Conservation (phyloP, 2,888 invertebrate species). For the Lasioglossum lativentre region DNA sequence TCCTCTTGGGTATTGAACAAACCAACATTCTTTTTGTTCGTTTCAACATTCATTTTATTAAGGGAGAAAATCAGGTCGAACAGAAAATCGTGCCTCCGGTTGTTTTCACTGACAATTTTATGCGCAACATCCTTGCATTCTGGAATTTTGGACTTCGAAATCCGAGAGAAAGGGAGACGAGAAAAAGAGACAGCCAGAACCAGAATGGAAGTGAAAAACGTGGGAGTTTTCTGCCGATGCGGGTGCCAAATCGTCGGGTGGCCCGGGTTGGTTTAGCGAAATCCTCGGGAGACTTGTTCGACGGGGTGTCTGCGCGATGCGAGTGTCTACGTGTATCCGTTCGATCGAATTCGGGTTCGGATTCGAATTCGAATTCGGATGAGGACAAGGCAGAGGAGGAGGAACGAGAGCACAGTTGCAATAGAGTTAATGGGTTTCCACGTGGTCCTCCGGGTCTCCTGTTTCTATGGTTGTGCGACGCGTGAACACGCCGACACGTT, state of each 20-base stretch:
- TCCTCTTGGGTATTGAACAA: too few relatives aligned
- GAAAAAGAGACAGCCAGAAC: background rate
- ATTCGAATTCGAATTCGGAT: slow-evolving; percentile 4
- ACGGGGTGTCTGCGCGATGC: slow-evolving; percentile 27
- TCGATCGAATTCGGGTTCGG: slow-evolving; percentile 20
- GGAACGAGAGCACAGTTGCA: background rate
- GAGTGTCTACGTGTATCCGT: slow-evolving; percentile 7
- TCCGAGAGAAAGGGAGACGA: background rate
- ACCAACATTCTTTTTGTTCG: too few relatives aligned
- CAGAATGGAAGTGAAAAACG: background rate
- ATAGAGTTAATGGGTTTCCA: background rate
- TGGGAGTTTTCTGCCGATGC: slow-evolving; percentile 2
- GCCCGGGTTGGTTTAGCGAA: slow-evolving; percentile 33
- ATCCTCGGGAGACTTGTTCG: slow-evolving; percentile 36
- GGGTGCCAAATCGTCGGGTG: slow-evolving; percentile 40
- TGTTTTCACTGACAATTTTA: background rate
- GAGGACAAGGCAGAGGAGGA: background rate
- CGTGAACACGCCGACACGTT: background rate
- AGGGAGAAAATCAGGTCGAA: too few relatives aligned
- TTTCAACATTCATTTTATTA: too few relatives aligned
- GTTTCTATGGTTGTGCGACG: background rate
- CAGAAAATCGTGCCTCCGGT: too few relatives aligned
- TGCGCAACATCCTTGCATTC: background rate
- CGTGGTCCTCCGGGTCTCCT: background rate
- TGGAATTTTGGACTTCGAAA: background rate